Conservation (phyloP, 2,797 vertebrate genomes). For the Sebastes iracundus region DNA sequence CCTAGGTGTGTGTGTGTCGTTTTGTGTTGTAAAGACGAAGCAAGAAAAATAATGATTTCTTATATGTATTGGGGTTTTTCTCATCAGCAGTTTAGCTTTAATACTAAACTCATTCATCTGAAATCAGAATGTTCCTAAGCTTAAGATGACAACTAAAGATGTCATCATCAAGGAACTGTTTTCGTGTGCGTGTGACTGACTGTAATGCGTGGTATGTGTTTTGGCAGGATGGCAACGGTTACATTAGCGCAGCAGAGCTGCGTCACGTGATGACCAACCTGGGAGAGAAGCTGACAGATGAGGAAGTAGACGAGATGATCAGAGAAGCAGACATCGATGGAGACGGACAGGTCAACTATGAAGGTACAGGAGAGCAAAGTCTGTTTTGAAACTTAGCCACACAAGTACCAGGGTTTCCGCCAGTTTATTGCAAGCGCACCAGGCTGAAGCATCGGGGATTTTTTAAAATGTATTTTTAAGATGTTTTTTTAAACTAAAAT, state of each 20-base stretch:
- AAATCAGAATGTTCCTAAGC: not conserved
- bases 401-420: not conserved
- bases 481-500: no score
- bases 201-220: not conserved
- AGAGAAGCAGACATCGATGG: slow-evolving; percentile 98
- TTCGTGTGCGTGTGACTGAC: not conserved
- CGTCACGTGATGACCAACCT: slow-evolving; percentile 99
- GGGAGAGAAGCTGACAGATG: slow-evolving; percentile 97
- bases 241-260: slow-evolving; percentile 96
- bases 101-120: not conserved
- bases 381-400: not conserved
- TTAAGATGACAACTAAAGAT: not conserved
- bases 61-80: not conserved
- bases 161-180: not conserved
- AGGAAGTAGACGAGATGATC: slow-evolving; percentile 99
- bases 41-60: not conserved
- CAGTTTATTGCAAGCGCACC: not conserved
- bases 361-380: slow-evolving; percentile 79
- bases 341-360: slow-evolving; percentile 98
- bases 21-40: not conserved
- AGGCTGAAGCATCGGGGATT: no score
- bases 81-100: not conserved
- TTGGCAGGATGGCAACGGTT: slow-evolving; percentile 94
- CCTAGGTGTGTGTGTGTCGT: not conserved
- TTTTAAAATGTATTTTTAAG: no score